Conservation (phyloP, 2,888 invertebrate species). For the Aleiodes alternator region DNA sequence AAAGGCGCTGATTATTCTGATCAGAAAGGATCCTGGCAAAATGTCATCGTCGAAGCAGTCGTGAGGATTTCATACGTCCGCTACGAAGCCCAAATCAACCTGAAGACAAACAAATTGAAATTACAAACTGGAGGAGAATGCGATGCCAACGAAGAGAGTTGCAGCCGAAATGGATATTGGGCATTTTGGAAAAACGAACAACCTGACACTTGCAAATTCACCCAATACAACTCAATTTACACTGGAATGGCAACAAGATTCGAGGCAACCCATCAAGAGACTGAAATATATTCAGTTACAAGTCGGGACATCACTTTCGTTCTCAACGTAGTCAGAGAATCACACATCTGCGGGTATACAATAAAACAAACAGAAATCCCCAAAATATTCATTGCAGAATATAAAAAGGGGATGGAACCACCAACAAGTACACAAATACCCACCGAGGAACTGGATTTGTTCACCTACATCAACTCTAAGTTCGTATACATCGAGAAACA, state of each 20-base stretch:
- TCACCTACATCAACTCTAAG: conserved; percentile 42
- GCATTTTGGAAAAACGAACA: background rate
- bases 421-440: background rate
- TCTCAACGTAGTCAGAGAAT: background rate
- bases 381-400: conserved; percentile 7
- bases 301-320: conserved; percentile 1
- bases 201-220: background rate
- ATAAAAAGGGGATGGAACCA: background rate
- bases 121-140: conserved; percentile 9
- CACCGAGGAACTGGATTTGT: conserved; percentile 27
- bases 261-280: background rate
- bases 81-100: background rate
- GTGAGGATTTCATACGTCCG: background rate
- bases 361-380: no score
- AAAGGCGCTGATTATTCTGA: background rate
- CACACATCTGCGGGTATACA: conserved; percentile 5
- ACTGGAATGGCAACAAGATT: background rate
- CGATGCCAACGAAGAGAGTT: background rate
- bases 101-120: background rate
- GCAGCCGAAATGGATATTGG: background rate
- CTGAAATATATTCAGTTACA: conserved; percentile 14
- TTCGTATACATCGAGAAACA: conserved; percentile 39
- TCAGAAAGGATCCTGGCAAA: conserved; percentile 9
- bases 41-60: conserved; percentile 2
- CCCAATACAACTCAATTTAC: background rate